phyloP scores from a whole-genome alignment of 2,888 invertebrate genomes.

The Pachliopta kotzebuea region DNA sequence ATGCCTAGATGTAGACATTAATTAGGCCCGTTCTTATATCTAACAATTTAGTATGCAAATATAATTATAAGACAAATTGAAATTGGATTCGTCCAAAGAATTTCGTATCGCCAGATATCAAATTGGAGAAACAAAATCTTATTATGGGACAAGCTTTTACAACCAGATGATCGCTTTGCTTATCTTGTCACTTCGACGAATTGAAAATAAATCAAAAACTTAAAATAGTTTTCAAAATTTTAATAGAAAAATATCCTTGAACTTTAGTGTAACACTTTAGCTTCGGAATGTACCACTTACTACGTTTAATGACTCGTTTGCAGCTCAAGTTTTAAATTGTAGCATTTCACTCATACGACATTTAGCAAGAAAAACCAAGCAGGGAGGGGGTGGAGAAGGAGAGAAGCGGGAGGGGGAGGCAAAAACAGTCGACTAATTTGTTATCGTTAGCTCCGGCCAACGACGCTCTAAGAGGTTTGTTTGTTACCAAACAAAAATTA shows the following conservation, averaged over 20 bases:
- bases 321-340: constrained; percentile 28
- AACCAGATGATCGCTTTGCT: too few species aligned
- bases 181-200: too few species aligned
- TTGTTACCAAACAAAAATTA: background rate
- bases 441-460: constrained; percentile 11
- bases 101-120: too few species aligned
- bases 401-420: background rate
- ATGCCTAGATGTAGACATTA: too few species aligned
- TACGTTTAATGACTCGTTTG: constrained; percentile 27
- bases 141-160: too few species aligned
- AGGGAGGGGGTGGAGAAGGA: background rate
- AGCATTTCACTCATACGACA: constrained; percentile 27
- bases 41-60: too few species aligned
- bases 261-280: constrained; percentile 3
- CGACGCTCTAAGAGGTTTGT: background rate
- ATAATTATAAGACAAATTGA: too few species aligned
- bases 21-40: too few species aligned
- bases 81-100: too few species aligned
- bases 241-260: background rate
- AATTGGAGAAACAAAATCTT: too few species aligned
- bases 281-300: constrained; percentile 20
- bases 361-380: constrained; percentile 10
- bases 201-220: too few species aligned
- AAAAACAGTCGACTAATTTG: constrained; percentile 21
- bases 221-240: background rate